These are phyloP conservation scores for Polyommatus iphigenia DNA, from an alignment of 2,888 invertebrate species.

Conservation along the genomic window DNA sequence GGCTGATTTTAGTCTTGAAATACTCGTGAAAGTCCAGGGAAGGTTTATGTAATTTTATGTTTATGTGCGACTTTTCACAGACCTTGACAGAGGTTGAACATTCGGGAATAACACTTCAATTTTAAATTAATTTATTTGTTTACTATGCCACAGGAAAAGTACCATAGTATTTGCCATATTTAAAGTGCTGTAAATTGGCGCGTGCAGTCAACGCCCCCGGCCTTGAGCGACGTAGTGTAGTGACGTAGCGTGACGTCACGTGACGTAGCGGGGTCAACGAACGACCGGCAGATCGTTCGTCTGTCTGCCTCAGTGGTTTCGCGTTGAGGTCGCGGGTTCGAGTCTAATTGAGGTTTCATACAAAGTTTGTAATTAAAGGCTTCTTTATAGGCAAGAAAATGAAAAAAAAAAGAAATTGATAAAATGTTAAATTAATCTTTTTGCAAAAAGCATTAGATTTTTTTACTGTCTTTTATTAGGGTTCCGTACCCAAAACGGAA, in stretches of 20 bases:
- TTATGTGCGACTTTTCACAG: too few species aligned
- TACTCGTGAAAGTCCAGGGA: too few species aligned
- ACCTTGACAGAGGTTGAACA: too few species aligned
- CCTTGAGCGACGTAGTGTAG: slow-evolving; percentile 33
- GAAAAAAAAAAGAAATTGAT: too few species aligned
- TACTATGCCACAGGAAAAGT: background rate
- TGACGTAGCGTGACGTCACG: slow-evolving; percentile 61
- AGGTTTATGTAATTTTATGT: too few species aligned
- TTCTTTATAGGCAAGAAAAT: too few species aligned
- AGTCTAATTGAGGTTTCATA: background rate
- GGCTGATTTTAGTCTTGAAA: too few species aligned
- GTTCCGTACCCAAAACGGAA: too few species aligned
- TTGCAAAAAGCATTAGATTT: too few species aligned
- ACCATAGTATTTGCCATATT: background rate
- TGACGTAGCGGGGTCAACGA: slow-evolving; percentile 60
- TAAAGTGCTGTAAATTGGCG: slow-evolving; percentile 49
- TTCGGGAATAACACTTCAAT: background rate
- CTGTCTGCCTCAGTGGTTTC: background rate
- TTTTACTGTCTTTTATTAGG: too few species aligned
- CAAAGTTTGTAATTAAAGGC: too few species aligned
- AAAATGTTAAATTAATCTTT: too few species aligned
- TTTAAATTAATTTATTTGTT: background rate
- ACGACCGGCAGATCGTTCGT: slow-evolving; percentile 45
- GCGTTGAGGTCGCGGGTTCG: slow-evolving; percentile 8
- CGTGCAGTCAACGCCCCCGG: slow-evolving; percentile 62